Conservation (phyloP, 2,888 invertebrate species). For the Sarcophaga rosellei region DNA sequence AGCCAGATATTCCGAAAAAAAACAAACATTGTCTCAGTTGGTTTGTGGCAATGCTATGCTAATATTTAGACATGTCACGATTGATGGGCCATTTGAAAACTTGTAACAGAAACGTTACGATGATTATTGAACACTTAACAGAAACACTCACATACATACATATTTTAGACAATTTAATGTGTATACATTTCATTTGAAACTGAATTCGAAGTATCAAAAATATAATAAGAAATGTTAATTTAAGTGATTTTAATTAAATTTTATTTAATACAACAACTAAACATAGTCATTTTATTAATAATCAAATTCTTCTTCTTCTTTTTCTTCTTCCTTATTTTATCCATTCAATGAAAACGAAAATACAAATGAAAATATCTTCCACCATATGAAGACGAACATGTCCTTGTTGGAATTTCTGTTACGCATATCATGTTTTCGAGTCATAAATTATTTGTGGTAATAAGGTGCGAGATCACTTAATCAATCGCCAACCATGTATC, state of each 20-base stretch:
- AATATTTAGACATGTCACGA: background rate
- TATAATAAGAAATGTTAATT: too few relatives aligned
- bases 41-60: background rate
- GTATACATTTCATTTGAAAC: too few relatives aligned
- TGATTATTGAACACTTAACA: background rate
- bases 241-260: background rate
- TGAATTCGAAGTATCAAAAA: too few relatives aligned
- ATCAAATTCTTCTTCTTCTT: background rate
- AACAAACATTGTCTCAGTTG: background rate
- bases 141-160: too few relatives aligned
- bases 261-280: conserved; percentile 7
- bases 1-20: conserved; percentile 46
- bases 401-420: conserved; percentile 54
- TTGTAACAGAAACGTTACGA: background rate
- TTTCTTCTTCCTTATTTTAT: background rate
- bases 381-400: conserved; percentile 9
- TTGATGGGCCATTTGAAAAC: background rate
- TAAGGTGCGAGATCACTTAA: conserved; percentile 73
- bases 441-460: conserved; percentile 78
- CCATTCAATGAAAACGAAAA: background rate
- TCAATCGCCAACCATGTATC: conserved; percentile 71
- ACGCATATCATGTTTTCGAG: conserved; percentile 67
- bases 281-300: background rate
- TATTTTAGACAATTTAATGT: too few relatives aligned
- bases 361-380: background rate